Conservation (phyloP, 2,797 vertebrate genomes). For the Steatocranus sp. region DNA sequence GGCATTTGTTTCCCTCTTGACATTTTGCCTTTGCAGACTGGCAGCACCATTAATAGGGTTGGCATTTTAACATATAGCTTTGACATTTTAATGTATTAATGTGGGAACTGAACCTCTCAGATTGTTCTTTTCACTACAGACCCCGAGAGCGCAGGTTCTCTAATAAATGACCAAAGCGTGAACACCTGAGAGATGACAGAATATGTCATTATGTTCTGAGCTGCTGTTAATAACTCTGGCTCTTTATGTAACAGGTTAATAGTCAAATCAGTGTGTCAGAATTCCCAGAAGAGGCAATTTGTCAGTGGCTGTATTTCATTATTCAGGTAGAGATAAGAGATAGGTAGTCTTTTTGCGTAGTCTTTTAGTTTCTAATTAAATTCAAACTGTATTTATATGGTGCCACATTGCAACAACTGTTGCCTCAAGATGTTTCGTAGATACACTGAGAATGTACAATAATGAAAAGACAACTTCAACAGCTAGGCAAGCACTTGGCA, state of each 20-base stretch:
- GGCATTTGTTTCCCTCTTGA: conserved; percentile 61
- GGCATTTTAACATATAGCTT: conserved; percentile 75
- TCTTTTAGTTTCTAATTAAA: background rate
- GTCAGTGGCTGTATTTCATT: background rate
- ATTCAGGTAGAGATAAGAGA: background rate
- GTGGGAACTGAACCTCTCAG: conserved; percentile 48
- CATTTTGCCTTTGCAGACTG: conserved; percentile 66
- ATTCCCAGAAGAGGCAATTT: background rate
- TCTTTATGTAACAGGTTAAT: conserved; percentile 50
- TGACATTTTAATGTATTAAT: conserved; percentile 72
- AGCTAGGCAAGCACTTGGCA: background rate
- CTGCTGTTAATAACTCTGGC: conserved; percentile 34
- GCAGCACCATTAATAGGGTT: conserved; percentile 69
- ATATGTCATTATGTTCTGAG: conserved; percentile 29
- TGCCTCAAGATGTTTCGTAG: background rate
- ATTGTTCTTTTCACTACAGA: conserved; percentile 49
- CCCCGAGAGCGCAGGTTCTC: conserved; percentile 20
- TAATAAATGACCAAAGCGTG: conserved; percentile 42
- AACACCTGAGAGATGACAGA: conserved; percentile 34
- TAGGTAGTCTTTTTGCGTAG: background rate
- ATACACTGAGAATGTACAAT: background rate
- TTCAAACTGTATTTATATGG: background rate
- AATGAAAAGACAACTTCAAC: background rate
- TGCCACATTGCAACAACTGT: background rate
- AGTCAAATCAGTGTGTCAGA: conserved; percentile 28